These are phyloP conservation scores for Epizoanthus ramosus DNA, from an alignment of 92 coral and sea anemone species.

Conservation along the genomic window DNA sequence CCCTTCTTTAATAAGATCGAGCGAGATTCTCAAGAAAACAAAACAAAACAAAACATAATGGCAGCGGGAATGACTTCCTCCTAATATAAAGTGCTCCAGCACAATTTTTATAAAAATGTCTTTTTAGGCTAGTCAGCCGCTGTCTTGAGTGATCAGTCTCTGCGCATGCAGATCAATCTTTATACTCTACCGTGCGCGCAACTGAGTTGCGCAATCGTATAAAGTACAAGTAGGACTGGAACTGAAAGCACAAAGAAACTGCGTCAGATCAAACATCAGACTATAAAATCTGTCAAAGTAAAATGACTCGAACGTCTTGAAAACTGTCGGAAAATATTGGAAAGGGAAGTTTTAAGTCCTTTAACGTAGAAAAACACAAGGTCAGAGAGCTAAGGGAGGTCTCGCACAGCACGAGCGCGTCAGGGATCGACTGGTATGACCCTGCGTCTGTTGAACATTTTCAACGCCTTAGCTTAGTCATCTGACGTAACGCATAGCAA, in stretches of 20 bases:
- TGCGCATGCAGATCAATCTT: not conserved
- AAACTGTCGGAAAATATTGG: not conserved
- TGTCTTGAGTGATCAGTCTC: conserved; percentile 29
- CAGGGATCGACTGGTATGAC: conserved; percentile 14
- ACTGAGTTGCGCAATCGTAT: conserved; percentile 9
- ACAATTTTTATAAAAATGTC: not conserved
- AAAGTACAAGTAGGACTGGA: too few species aligned
- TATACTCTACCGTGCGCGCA: not conserved
- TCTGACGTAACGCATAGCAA: conserved; percentile 7
- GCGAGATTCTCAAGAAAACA: not conserved
- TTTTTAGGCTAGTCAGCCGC: not conserved
- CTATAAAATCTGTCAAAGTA: not conserved
- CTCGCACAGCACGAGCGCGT: conserved; percentile 31
- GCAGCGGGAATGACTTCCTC: not conserved
- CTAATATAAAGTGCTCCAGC: not conserved
- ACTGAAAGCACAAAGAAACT: not conserved
- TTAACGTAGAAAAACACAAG: not conserved
- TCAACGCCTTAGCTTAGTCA: conserved; percentile 29
- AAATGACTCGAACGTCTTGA: not conserved
- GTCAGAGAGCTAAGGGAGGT: conserved; percentile 12
- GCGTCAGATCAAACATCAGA: too few species aligned
- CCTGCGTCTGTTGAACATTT: conserved; percentile 34
- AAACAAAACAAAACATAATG: not conserved
- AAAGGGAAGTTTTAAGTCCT: not conserved
- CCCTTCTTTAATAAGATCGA: not conserved